Base-by-base conservation (phyloP, 2,888 invertebrate genomes). In the Ecliptopera silaceata region DNA sequence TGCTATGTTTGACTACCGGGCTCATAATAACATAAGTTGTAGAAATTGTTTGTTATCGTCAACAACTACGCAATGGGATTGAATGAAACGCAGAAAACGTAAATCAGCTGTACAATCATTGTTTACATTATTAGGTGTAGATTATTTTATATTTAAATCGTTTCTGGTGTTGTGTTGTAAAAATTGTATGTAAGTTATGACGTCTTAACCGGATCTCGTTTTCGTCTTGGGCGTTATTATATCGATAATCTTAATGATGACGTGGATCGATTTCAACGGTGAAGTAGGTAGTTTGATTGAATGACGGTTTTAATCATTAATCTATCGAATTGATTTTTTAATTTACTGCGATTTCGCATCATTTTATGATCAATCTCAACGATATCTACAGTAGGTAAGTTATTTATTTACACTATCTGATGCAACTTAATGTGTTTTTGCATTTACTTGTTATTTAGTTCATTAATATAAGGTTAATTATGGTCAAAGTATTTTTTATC, bases 21-120 rank as follows among this genome's bases (percentile, higher is more conserved):
- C 32, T 32, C 18, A 20, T 26, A 6, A 26, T 26, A 26, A 26
- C 26, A 5, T 26, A 26, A 26, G 8, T 39, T 12, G 11, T 38
- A 43, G 22, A 44, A 51, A 51, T n/a, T n/a, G 11, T 10, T n/a
- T 31, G 36, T 29, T 12, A 51, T 29, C 38, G 29, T 44, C 43
- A 36, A 26, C 13, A 38, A 44, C 17, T 39, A 47, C 47, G 26
- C 38, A 47, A 38, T 26, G 38, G 10, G 11, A 36, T 47, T 36
- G 22, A 38, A 45, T 45, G 26, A 39, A 48, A 26, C 50, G 15
- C 34, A n/a, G 15, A 22, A 44, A 12, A 12, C 11, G 44, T 20
- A 26, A 38, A 45, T 52, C 29, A 31, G 18, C 12, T 29, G 13
- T 45, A 31, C 18, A 39, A 52, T 52, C 52, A 13, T 22, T 51